Percentiles rank a stretch among this genome's conserved stretches.
Conservation (phyloP, 2,113 vertebrate genomes). For the Lepus americanus region DNA sequence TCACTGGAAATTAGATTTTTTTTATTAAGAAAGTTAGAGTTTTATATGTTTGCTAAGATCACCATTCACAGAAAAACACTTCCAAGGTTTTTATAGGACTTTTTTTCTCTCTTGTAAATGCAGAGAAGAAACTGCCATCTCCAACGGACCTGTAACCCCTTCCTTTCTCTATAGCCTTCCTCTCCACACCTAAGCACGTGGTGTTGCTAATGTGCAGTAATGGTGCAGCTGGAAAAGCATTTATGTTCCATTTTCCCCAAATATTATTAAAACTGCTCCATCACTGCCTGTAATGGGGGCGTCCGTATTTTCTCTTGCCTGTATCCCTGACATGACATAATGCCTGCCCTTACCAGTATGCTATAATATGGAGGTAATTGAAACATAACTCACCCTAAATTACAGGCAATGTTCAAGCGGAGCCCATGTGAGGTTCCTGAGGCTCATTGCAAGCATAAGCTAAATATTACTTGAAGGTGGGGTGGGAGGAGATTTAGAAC, state of each 20-base stretch:
- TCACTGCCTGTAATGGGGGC: conserved; percentile 88
- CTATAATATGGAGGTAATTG: conserved; percentile 91
- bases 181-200: background rate
- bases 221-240: conserved; percentile 85
- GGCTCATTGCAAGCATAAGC: conserved; percentile 89
- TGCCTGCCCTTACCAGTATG: conserved; percentile 88
- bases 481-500: conserved; percentile 70
- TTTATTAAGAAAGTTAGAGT: conserved; percentile 76
- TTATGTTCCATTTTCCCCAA: conserved; percentile 86
- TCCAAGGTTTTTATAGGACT: conserved; percentile 48
- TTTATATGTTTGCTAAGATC: conserved; percentile 80
- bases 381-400: conserved; percentile 93
- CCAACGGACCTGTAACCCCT: conserved; percentile 44
- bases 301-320: conserved; percentile 88
- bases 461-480: conserved; percentile 88
- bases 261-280: conserved; percentile 92
- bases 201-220: conserved; percentile 88
- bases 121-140: conserved; percentile 6
- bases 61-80: conserved; percentile 67
- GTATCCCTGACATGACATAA: conserved; percentile 90
- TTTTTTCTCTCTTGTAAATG: conserved; percentile 47
- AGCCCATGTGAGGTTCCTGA: conserved; percentile 85
- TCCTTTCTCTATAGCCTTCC: background rate
- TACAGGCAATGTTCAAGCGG: conserved; percentile 88
- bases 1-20: conserved; percentile 82